Percentiles rank a stretch among this genome's conserved stretches.
phyloP scores from a whole-genome alignment of 2,888 invertebrate genomes.

The Eristalinus sepulchralis region DNA sequence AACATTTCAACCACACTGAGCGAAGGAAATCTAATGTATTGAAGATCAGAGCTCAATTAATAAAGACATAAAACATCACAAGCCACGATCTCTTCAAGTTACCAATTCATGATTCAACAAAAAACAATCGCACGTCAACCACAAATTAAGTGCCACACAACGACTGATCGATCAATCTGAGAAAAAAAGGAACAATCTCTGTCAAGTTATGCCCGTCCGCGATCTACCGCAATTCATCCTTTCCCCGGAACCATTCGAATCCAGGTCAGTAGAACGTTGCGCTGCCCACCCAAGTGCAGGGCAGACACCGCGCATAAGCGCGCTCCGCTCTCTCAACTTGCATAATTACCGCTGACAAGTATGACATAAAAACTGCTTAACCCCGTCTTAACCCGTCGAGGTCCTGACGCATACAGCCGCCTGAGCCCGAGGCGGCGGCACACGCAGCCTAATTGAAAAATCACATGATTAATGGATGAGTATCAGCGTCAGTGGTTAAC shows the following conservation, averaged over 20 bases:
- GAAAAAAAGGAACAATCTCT: background rate
- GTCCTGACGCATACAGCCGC: slow-evolving; percentile 19
- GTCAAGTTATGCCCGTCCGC: background rate
- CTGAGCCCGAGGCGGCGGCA: slow-evolving; percentile 1
- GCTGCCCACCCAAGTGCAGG: background rate
- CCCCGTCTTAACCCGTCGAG: slow-evolving; percentile 31
- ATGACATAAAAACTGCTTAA: slow-evolving; percentile 48
- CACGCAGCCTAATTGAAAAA: slow-evolving; percentile 56
- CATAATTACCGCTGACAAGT: slow-evolving; percentile 47
- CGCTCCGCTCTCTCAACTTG: slow-evolving; percentile 2
- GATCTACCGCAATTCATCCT: background rate
- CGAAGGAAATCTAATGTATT: too few relatives aligned
- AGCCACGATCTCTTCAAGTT: background rate
- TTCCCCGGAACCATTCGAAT: background rate
- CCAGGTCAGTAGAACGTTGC: background rate
- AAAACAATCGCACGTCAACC: background rate
- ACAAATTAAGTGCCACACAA: background rate
- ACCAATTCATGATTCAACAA: background rate
- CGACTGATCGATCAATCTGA: background rate
- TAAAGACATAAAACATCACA: too few relatives aligned
- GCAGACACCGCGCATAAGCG: background rate
- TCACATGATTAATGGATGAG: slow-evolving; percentile 62
- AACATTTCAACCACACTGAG: too few relatives aligned
- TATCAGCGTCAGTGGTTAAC: slow-evolving; percentile 32
- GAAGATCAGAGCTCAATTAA: too few relatives aligned